Conservation (phyloP, 2,113 vertebrate genomes). For the Stomatorhinus ivindoensis region DNA sequence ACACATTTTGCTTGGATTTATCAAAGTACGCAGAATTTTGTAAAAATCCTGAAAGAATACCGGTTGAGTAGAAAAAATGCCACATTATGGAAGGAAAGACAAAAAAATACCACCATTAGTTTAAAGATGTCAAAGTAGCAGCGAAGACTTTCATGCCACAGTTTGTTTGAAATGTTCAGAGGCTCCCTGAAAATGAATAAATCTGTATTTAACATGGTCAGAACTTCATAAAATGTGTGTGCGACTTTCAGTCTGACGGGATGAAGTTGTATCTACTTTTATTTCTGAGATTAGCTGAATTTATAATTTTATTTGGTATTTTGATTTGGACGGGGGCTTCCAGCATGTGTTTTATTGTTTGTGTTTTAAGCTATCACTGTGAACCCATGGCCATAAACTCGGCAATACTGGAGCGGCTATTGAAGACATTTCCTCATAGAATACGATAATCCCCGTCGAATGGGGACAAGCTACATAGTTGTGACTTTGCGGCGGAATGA, state of each 20-base stretch:
- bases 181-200: neutral
- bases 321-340: slow-evolving; percentile 38
- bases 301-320: neutral
- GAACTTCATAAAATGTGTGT: neutral
- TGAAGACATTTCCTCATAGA: slow-evolving; percentile 51
- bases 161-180: neutral
- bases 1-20: neutral
- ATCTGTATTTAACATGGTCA: neutral
- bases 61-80: neutral
- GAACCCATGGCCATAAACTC: slow-evolving; percentile 50
- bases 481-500: slow-evolving; percentile 54
- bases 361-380: slow-evolving; percentile 51
- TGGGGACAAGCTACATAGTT: slow-evolving; percentile 49
- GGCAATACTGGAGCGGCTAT: slow-evolving; percentile 46
- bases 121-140: neutral
- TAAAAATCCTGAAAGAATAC: neutral
- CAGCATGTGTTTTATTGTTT: slow-evolving; percentile 28
- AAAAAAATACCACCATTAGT: neutral
- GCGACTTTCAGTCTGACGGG: neutral
- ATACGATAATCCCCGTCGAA: slow-evolving; percentile 56
- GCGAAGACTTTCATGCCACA: neutral
- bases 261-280: neutral
- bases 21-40: neutral
- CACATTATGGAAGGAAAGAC: slow-evolving; percentile 10
- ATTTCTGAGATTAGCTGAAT: slow-evolving; percentile 12